Evolutionary conservation across 1,140 invertebrate genomes (phyloP).

Genomic region (Chrysomallon squamiferum): DNA sequence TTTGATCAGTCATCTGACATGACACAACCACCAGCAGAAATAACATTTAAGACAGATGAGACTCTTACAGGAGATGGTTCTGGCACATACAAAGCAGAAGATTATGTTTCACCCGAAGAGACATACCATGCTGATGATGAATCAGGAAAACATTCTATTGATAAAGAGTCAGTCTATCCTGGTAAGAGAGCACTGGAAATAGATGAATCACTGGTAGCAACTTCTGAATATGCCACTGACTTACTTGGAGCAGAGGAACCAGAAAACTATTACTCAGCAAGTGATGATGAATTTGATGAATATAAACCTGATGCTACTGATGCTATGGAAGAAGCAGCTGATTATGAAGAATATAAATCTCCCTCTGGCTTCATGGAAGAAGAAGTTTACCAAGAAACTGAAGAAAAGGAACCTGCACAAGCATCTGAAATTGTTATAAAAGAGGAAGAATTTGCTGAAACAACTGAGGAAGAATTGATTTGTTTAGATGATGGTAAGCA

Average conservation of each 20-base stretch:
- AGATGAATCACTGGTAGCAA: neutral
- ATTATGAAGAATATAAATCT: conserved; percentile 50
- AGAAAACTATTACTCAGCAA: conserved; percentile 4
- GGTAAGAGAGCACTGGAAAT: conserved; percentile 48
- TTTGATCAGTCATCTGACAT: conserved; percentile 16
- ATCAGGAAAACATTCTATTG: conserved; percentile 5
- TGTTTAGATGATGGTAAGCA: neutral
- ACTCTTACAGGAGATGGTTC: conserved; percentile 18
- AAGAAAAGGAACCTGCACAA: neutral
- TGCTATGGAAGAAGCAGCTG: conserved; percentile 45
- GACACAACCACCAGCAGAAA: conserved; percentile 19
- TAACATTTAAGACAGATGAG: conserved; percentile 31
- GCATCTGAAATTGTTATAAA: neutral
- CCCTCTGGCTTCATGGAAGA: conserved; percentile 63
- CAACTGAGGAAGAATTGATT: conserved; percentile 10
- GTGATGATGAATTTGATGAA: conserved; percentile 23
- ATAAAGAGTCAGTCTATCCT: conserved; percentile 36
- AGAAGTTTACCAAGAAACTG: conserved; percentile 39
- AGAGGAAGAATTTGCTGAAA: conserved; percentile 4
- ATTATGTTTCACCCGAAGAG: conserved; percentile 2
- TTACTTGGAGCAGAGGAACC: neutral
- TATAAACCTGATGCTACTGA: conserved; percentile 23
- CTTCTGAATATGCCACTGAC: conserved; percentile 2
- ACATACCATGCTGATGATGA: conserved; percentile 3
- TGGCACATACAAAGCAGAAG: conserved; percentile 1